These are phyloP conservation scores for Carettochelys insculpta DNA, from an alignment of 2,113 vertebrate species.

Conservation along the genomic window DNA sequence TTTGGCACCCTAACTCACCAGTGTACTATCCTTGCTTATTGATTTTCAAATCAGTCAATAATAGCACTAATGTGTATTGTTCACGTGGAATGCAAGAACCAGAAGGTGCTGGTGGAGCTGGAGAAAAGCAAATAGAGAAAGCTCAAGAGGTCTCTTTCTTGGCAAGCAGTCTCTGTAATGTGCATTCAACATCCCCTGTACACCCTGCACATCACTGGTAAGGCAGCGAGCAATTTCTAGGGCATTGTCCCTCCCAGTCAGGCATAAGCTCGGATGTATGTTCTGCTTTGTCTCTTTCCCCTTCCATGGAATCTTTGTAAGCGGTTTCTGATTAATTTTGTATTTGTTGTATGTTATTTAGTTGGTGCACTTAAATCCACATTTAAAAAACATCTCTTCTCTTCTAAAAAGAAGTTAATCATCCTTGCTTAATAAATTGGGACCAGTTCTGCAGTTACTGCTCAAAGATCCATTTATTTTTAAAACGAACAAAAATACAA, in stretches of 20 bases:
- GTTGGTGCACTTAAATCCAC: background rate
- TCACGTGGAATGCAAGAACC: background rate
- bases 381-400: background rate
- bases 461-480: constrained; percentile 66
- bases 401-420: background rate
- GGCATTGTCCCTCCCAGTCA: background rate
- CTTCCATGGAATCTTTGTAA: background rate
- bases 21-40: background rate
- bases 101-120: background rate
- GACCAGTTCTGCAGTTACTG: background rate
- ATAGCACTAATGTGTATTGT: rapidly evolving
- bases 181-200: background rate
- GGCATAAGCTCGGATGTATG: rapidly evolving
- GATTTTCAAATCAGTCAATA: background rate
- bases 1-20: background rate
- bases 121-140: background rate
- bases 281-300: background rate
- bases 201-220: background rate
- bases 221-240: background rate
- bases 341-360: rapidly evolving
- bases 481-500: constrained; percentile 41
- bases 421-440: constrained; percentile 30
- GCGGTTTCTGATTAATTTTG: background rate
- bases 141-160: background rate
- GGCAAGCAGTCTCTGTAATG: background rate